These are phyloP conservation scores for Sialis fuliginosa DNA, from an alignment of 2,888 invertebrate genomes.

Conservation along the genomic window DNA sequence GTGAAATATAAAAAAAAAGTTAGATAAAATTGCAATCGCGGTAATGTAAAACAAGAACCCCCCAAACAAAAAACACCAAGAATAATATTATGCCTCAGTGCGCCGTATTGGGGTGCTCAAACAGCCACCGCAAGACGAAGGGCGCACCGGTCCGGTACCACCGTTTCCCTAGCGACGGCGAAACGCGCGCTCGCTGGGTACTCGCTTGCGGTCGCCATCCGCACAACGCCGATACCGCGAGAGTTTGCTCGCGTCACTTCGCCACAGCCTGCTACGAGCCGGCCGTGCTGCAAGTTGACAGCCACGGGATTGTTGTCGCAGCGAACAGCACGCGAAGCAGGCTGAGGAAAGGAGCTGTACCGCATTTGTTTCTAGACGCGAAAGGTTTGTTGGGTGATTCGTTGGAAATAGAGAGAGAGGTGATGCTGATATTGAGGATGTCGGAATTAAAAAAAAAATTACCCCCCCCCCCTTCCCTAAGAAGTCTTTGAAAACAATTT, in stretches of 20 bases:
- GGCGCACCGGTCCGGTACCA: slow-evolving; percentile 36
- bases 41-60: too few species aligned
- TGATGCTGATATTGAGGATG: not conserved
- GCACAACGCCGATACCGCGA: slow-evolving; percentile 33
- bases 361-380: slow-evolving; percentile 17
- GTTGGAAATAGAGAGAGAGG: not conserved
- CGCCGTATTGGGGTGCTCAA: slow-evolving; percentile 35
- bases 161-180: slow-evolving; percentile 35
- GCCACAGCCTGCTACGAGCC: slow-evolving; percentile 32
- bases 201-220: slow-evolving; percentile 32
- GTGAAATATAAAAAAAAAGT: too few species aligned
- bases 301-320: slow-evolving; percentile 20
- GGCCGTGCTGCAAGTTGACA: slow-evolving; percentile 31
- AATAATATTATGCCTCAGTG: slow-evolving; percentile 32
- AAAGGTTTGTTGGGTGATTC: slow-evolving; percentile 11
- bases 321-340: slow-evolving; percentile 29
- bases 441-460: not conserved
- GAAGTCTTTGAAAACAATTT: too few species aligned
- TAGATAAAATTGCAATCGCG: too few species aligned
- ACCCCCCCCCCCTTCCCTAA: not conserved
- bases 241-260: slow-evolving; percentile 35
- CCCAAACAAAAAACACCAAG: too few species aligned
- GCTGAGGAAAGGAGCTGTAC: slow-evolving; percentile 31
- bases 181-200: slow-evolving; percentile 31
- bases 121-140: slow-evolving; percentile 35